phyloP scores from a whole-genome alignment of 1,140 invertebrate genomes.

The Diprion similis region DNA sequence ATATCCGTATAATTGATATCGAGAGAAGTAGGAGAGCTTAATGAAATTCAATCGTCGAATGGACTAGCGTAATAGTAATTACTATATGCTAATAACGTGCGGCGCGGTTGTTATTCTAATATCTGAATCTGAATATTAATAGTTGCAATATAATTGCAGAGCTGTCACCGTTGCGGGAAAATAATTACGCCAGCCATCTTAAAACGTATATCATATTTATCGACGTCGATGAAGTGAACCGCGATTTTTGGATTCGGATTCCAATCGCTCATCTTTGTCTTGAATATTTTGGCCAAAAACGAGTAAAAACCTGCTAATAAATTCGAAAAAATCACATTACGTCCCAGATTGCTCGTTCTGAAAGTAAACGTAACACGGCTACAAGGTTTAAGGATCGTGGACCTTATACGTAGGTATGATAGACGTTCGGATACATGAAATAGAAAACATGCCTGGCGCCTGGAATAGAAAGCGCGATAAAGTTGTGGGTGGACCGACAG shows the following conservation, averaged over 20 bases:
- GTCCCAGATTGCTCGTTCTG: neutral
- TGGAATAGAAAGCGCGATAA: conserved; percentile 1
- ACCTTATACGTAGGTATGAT: no score
- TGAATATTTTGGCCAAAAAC: neutral
- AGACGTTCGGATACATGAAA: no score
- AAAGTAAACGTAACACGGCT: conserved; percentile 5
- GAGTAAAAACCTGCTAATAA: neutral
- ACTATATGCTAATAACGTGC: neutral
- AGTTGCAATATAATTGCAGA: neutral
- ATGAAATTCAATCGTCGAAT: neutral
- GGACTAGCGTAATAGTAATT: neutral
- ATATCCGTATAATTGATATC: no score
- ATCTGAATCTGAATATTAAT: neutral
- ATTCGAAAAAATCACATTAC: no score
- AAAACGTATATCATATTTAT: no score
- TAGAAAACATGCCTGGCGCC: neutral
- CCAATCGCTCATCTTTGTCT: no score
- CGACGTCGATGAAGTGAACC: no score
- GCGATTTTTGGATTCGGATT: no score
- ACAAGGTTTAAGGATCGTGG: no score
- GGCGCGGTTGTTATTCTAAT: neutral
- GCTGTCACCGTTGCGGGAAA: neutral
- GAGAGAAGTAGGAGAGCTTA: neutral
- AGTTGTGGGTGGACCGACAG: neutral
- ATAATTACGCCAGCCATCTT: neutral